These are phyloP conservation scores for Neoarius graeffei DNA, from an alignment of 2,113 vertebrate genomes.

Conservation along the genomic window DNA sequence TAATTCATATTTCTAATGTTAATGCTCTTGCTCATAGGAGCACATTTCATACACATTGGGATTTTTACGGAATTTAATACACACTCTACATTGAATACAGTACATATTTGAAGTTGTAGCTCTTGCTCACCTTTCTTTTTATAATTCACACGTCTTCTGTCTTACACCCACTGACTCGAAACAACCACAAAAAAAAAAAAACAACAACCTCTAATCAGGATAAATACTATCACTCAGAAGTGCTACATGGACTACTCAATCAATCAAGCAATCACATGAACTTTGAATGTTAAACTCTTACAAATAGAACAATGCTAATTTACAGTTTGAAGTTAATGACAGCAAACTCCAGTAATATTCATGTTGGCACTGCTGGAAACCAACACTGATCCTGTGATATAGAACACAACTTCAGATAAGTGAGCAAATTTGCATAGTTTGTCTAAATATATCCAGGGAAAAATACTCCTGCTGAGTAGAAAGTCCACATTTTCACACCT, in stretches of 20 bases:
- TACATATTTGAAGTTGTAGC: not conserved
- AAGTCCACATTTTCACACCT: not conserved
- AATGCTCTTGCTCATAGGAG: not conserved
- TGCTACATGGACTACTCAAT: not conserved
- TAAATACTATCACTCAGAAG: not conserved
- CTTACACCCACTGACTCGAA: not conserved
- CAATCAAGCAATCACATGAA: not conserved
- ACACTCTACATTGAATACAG: not conserved
- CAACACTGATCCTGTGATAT: not conserved
- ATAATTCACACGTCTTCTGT: not conserved
- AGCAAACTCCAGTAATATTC: not conserved
- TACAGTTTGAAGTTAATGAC: not conserved
- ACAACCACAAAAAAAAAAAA: not conserved
- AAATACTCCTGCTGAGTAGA: not conserved
- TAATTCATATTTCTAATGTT: slow-evolving; percentile 3
- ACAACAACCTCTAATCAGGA: not conserved
- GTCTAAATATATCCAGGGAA: not conserved
- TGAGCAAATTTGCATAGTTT: not conserved
- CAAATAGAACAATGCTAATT: not conserved
- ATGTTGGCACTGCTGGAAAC: not conserved
- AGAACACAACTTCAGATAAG: not conserved
- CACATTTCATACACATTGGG: not conserved
- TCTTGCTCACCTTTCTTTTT: not conserved
- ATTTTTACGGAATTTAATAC: not conserved
- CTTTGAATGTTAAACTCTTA: not conserved